Evolutionary conservation across 2,888 invertebrate genomes (phyloP), one percentile per base, ranked within the genome.

Genomic region (Ypsolopha sequella): DNA sequence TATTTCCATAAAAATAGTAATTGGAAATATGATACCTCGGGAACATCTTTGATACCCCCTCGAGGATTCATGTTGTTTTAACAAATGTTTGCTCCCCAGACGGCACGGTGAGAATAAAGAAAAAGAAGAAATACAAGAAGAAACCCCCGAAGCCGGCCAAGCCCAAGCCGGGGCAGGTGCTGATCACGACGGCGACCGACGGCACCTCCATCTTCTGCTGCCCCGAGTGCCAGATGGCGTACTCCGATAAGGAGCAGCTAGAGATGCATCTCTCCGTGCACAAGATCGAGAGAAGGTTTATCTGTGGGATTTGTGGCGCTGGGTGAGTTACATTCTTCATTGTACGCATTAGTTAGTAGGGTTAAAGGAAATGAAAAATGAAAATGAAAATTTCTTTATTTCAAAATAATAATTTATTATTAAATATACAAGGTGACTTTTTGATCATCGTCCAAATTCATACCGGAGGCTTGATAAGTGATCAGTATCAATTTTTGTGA

Each of bases 141-240:
- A 93, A 93, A 72, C 91, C 93, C 0, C 90, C 92, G 1, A 93
- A 93, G 68, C 93, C 93, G 0, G 90, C 92, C 65, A 90, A 91
- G 58, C 93, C 93, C n/a, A 91, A 93, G 78, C 93, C 93, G 0
- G 93, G 93, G 0, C 92, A 92, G 70, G 93, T 94, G 11, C 89
- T 92, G 60, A 93, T 94, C 53, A 91, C 93, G 0, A 91, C 91
- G 0, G 92, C 93, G 0, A 70, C 92, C 0, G 94, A 94, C 65
- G 94, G 94, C 11, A 90, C 92, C 0, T 90, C 91, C 0, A 76
- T 94, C 24, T 94, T 89, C 79, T 93, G 94, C 73, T 94, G 94
- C 68, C 93, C 94, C 0, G 93, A 93, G 76, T 94, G 94, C 68
- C 90, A 92, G 70, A 92, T 93, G 92, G 93, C 93, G 0, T 93